Conservation (phyloP, 2,113 vertebrate species). For the Ancistrus triradiatus region DNA sequence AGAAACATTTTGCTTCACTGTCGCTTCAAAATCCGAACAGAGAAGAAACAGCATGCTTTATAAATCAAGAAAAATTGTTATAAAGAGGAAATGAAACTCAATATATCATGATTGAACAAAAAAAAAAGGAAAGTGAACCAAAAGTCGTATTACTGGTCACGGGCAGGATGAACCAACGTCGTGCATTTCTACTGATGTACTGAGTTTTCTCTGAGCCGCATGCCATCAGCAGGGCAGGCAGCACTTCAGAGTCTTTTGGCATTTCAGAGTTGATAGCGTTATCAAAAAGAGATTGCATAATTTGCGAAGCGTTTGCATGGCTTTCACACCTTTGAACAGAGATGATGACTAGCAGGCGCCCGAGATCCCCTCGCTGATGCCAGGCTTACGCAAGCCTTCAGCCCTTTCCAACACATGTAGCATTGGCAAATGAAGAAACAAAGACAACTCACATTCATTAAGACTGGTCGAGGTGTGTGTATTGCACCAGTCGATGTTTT, state of each 20-base stretch:
- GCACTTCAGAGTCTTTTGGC: conserved; percentile 37
- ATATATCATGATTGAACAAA: conserved; percentile 3
- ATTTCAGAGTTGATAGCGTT: conserved; percentile 34
- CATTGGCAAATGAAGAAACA: background rate
- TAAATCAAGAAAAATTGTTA: conserved; percentile 39
- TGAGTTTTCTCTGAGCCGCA: background rate
- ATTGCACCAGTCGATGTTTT: conserved; percentile 27
- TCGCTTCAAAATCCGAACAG: conserved; percentile 31
- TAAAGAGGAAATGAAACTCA: conserved; percentile 17
- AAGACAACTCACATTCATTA: background rate
- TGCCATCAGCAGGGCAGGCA: conserved; percentile 2
- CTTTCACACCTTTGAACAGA: conserved; percentile 33
- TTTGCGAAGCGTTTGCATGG: conserved; percentile 34
- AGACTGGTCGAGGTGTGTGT: conserved; percentile 24
- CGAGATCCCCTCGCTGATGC: conserved; percentile 3
- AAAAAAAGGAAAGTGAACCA: conserved; percentile 13
- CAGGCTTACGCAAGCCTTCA: conserved; percentile 24
- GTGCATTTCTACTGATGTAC: background rate
- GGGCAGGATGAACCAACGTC: conserved; percentile 15
- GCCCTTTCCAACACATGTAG: conserved; percentile 17
- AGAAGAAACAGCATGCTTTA: conserved; percentile 52
- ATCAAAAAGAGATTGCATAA: conserved; percentile 40
- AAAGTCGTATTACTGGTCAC: conserved; percentile 5
- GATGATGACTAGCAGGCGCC: conserved; percentile 18
- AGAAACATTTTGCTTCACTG: conserved; percentile 54